Evolutionary conservation across 2,113 vertebrate genomes (phyloP), one percentile per base, ranked within the genome.

Genomic region (Pyxicephalus adspersus): DNA sequence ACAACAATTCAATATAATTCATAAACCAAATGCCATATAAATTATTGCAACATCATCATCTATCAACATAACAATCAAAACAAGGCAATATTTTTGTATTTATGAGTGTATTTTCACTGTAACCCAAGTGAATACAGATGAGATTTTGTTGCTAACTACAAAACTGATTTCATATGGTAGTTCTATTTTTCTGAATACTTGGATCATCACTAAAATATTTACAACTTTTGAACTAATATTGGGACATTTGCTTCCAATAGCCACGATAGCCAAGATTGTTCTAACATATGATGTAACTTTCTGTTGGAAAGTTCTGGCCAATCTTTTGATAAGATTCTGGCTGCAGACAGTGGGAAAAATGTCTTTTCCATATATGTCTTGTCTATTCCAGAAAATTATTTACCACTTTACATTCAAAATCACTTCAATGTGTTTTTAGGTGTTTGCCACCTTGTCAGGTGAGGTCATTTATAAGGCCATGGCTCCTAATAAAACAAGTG

Each of bases 51-150:
- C 38, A 45, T 45, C 8, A 52, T 6, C 15, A 54, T 54, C 51
- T 54, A 26, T 6, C 50, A 8, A 54, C 22, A 79, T 70, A 25
- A 57, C 64, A 38, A 45, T 60, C 31, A 34, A 61, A 61, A 57
- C 19, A 70, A 60, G 1, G 31, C 51, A 73, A 29, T 17, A 28
- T 16, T 50, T 64, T 52, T 23, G 52, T 70, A 38, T n/a, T 60
- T 60, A 26, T 31, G 34, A 61, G 45, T n/a, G 67, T 61, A 45
- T 75, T 61, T 29, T 61, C 72, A 45, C 45, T 61, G 38, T 61
- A 57, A 61, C 57, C n/a, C 29, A 75, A 75, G 72, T 75, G 72
- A 75, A 61, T 61, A 23, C 72, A 75, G 72, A 72, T 80, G 23
- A 60, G 58, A 72, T 72, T 25, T 58, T 63, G 23, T 80, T 71